Conservation (phyloP, 2,113 vertebrate species). For the Peromyscus maniculatus region DNA sequence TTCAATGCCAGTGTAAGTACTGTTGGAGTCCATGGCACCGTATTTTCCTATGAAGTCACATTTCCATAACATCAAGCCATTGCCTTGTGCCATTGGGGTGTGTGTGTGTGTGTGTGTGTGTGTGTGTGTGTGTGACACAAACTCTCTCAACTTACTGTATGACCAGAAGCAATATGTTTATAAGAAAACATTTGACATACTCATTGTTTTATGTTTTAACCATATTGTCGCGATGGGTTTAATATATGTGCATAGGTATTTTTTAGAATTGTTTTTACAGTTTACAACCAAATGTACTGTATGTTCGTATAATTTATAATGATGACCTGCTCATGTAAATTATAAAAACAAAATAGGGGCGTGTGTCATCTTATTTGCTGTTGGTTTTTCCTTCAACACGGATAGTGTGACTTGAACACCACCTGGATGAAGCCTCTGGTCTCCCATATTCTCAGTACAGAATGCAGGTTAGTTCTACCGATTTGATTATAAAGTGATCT, state of each 20-base stretch:
- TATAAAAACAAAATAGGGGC: constrained; percentile 57
- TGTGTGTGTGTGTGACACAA: background rate
- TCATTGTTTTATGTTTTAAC: constrained; percentile 76
- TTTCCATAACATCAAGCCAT: constrained; percentile 11
- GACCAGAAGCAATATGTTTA: constrained; percentile 76
- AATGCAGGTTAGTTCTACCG: background rate
- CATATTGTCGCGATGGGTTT: constrained; percentile 58
- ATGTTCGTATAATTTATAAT: constrained; percentile 72
- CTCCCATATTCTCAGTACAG: background rate
- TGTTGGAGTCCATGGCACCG: background rate
- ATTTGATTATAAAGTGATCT: constrained; percentile 66
- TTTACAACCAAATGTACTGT: constrained; percentile 81
- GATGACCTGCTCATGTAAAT: constrained; percentile 48
- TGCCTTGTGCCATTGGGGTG: constrained; percentile 61
- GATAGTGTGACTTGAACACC: constrained; percentile 63
- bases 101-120: background rate
- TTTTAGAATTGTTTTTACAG: constrained; percentile 75
- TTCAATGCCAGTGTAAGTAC: background rate
- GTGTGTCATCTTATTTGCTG: constrained; percentile 52
- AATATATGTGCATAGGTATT: constrained; percentile 69
- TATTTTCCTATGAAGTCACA: background rate
- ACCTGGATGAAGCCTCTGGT: constrained; percentile 29
- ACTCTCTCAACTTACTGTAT: constrained; percentile 45
- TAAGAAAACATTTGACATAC: constrained; percentile 46
- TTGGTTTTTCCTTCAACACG: constrained; percentile 59